Percentiles rank a stretch among this genome's conserved stretches.
Conservation (phyloP, 2,113 vertebrate species). For the Dipodomys merriami region DNA sequence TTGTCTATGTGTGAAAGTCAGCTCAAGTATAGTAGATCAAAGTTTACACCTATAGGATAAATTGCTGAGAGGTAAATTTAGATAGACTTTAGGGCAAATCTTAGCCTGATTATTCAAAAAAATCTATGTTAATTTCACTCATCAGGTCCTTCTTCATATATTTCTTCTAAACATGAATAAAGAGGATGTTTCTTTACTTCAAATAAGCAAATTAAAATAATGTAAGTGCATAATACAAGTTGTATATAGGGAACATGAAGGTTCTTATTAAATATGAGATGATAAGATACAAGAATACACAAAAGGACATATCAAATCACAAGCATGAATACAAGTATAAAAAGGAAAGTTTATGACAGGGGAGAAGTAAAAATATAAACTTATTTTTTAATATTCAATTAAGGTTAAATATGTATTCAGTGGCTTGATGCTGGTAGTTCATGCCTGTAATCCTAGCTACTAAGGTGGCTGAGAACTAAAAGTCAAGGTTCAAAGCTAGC, state of each 20-base stretch:
- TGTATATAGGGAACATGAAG: not conserved
- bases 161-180: not conserved
- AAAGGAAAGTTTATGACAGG: not conserved
- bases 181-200: not conserved
- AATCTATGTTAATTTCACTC: not conserved
- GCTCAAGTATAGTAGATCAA: not conserved
- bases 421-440: too few relatives aligned
- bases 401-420: not conserved
- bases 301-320: not conserved
- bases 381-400: not conserved
- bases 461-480: too few relatives aligned
- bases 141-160: not conserved
- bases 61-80: not conserved
- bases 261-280: not conserved
- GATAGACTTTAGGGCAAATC: not conserved
- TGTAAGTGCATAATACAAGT: not conserved
- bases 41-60: not conserved
- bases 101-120: not conserved
- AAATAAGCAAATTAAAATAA: constrained; percentile 2
- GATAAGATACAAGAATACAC: rapidly evolving
- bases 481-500: too few relatives aligned
- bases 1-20: too few relatives aligned
- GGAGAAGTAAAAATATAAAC: not conserved
- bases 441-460: too few relatives aligned
- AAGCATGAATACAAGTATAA: rapidly evolving